These are phyloP conservation scores for Gallinago undulata DNA, from an alignment of 2,113 vertebrate genomes.

Conservation along the genomic window DNA sequence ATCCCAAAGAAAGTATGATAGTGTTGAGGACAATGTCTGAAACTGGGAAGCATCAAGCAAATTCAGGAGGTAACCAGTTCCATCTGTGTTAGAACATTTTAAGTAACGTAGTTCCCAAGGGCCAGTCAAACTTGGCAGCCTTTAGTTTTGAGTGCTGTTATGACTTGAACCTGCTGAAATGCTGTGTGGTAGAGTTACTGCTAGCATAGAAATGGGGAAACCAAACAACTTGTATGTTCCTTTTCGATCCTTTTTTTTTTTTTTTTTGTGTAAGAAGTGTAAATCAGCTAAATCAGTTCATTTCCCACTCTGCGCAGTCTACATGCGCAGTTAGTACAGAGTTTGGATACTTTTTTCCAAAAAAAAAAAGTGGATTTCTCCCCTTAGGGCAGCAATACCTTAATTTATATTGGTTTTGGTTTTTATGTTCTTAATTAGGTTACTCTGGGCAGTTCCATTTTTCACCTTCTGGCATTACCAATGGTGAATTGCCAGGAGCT, in stretches of 20 bases:
- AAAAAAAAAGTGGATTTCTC: neutral
- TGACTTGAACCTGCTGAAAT: neutral
- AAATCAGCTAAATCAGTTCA: neutral
- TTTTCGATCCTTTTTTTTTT: neutral
- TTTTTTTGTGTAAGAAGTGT: neutral
- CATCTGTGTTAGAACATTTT: neutral
- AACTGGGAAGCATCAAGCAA: neutral
- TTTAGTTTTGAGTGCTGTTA: neutral
- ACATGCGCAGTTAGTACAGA: neutral
- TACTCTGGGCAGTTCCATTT: neutral
- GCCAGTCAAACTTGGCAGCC: neutral
- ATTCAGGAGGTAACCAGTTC: neutral
- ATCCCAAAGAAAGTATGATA: neutral
- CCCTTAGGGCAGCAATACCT: neutral
- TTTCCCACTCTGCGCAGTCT: neutral
- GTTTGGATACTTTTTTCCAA: neutral
- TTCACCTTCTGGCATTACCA: neutral
- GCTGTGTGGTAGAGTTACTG: neutral
- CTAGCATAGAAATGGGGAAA: neutral
- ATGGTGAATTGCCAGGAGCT: neutral
- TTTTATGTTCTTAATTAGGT: neutral
- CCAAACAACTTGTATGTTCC: neutral
- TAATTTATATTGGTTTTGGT: neutral
- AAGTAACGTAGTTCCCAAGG: neutral
- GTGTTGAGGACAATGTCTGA: neutral